Evolutionary conservation across 1,140 invertebrate species (phyloP).

Genomic region (Drosophila murphyi): DNA sequence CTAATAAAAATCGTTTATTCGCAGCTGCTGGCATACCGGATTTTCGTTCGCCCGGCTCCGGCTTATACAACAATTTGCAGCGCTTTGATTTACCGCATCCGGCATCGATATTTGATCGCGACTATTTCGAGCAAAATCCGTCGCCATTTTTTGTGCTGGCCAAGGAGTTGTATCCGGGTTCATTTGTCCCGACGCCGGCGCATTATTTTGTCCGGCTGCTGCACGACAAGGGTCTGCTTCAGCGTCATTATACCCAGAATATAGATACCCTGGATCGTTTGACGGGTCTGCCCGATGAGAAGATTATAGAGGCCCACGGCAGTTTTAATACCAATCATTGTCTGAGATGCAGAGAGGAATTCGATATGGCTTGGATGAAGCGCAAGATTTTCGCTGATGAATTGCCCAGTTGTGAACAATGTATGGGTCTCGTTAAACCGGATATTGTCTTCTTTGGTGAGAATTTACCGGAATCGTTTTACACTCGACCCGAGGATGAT

Average conservation of each 20-base stretch:
- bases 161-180: conserved; percentile 93
- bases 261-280: conserved; percentile 96
- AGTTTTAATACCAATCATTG: conserved; percentile 96
- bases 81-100: conserved; percentile 97
- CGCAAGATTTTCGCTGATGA: conserved; percentile 90
- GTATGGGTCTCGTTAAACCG: conserved; percentile 93
- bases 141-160: conserved; percentile 94
- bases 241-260: conserved; percentile 96
- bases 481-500: conserved; percentile 88
- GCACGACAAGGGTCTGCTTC: conserved; percentile 91
- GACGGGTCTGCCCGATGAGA: conserved; percentile 93
- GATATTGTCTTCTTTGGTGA: conserved; percentile 98
- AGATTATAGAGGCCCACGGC: conserved; percentile 97
- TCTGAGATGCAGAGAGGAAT: conserved; percentile 90
- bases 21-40: conserved; percentile 97
- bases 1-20: conserved; percentile 60
- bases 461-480: conserved; percentile 91
- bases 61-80: conserved; percentile 95
- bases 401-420: conserved; percentile 90
- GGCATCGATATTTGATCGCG: conserved; percentile 97
- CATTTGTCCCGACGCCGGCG: conserved; percentile 91
- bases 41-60: conserved; percentile 95
- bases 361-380: conserved; percentile 91
- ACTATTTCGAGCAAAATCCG: conserved; percentile 92
- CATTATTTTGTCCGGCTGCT: conserved; percentile 94